phyloP scores from a whole-genome alignment of 2,888 invertebrate genomes.

The Orthosia gracilis region DNA sequence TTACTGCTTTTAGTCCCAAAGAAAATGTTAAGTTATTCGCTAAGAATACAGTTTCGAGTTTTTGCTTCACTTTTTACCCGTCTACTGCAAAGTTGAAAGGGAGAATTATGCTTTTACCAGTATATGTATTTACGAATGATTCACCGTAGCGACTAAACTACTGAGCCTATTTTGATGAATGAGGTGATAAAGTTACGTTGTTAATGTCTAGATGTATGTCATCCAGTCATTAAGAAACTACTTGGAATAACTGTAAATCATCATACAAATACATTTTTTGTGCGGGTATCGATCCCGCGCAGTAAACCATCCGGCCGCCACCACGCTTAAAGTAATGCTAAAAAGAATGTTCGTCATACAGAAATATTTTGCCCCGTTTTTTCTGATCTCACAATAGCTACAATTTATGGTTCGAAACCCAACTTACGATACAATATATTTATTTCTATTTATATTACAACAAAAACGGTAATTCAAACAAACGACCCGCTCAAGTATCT shows the following conservation, averaged over 20 bases:
- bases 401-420: slow-evolving; percentile 23
- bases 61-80: background rate
- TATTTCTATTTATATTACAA: slow-evolving; percentile 31
- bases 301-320: background rate
- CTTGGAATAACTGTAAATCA: too few relatives aligned
- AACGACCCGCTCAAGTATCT: slow-evolving; percentile 41
- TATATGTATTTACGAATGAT: too few relatives aligned
- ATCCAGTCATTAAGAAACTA: too few relatives aligned
- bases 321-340: background rate
- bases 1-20: slow-evolving; percentile 15
- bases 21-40: slow-evolving; percentile 13
- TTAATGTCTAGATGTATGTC: too few relatives aligned
- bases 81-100: too few relatives aligned
- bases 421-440: slow-evolving; percentile 19
- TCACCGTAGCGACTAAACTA: too few relatives aligned
- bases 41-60: background rate
- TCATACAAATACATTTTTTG: too few relatives aligned
- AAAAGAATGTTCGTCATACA: slow-evolving; percentile 12
- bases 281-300: too few relatives aligned
- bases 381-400: slow-evolving; percentile 10
- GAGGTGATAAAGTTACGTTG: too few relatives aligned
- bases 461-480: slow-evolving; percentile 47
- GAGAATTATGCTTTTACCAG: too few relatives aligned
- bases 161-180: too few relatives aligned
- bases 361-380: background rate